These are phyloP conservation scores for Anarhynchus alexandrinus DNA, from an alignment of 2,113 vertebrate genomes.

Conservation along the genomic window DNA sequence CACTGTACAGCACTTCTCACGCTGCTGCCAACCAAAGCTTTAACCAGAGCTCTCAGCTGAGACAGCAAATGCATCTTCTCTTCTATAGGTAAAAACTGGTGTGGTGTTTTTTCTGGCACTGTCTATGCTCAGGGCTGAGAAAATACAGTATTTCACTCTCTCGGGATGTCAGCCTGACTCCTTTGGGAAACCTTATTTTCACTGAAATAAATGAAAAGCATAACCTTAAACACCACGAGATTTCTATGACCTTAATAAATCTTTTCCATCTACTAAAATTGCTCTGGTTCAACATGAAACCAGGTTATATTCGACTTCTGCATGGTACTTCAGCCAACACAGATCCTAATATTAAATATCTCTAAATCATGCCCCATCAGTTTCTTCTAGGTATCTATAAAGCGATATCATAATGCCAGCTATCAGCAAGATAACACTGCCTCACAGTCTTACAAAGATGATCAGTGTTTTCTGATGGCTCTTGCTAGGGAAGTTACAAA, in stretches of 20 bases:
- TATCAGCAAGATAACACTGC: not conserved
- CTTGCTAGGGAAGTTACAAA: not conserved
- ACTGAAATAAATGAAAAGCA: not conserved
- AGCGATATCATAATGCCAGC: not conserved
- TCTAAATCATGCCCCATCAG: not conserved
- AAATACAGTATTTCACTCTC: not conserved
- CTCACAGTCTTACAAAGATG: not conserved
- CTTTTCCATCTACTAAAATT: not conserved
- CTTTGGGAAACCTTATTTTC: not conserved
- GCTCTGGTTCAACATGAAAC: not conserved
- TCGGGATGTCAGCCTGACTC: not conserved
- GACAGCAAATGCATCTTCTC: fast-evolving
- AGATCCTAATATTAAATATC: not conserved
- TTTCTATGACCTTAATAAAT: not conserved
- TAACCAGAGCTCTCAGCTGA: not conserved
- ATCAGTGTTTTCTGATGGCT: not conserved
- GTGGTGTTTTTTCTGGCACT: not conserved
- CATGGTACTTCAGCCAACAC: not conserved
- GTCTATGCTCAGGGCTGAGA: not conserved
- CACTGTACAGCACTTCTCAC: not conserved
- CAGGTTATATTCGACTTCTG: not conserved
- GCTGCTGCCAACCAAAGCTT: not conserved
- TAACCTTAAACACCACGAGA: not conserved
- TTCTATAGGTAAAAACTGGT: not conserved
- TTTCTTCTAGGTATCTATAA: not conserved